Evolutionary conservation across 2,888 invertebrate species (phyloP).

Genomic region (Parnassius orleans): DNA sequence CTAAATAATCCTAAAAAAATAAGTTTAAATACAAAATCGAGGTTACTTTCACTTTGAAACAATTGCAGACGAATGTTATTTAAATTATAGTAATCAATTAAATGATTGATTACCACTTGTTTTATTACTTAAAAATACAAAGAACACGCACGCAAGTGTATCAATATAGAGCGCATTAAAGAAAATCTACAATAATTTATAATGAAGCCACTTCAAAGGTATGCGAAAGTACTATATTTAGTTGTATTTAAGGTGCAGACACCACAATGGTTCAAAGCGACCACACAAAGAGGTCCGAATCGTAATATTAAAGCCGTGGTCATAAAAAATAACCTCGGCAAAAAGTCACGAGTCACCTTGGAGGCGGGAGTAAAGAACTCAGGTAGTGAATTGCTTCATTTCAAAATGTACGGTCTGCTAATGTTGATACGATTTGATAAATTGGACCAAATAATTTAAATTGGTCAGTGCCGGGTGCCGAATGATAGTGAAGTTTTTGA

Average conservation of each 20-base stretch:
- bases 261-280: conserved; percentile 30
- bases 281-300: conserved; percentile 69
- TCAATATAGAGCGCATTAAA: no score
- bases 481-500: background rate
- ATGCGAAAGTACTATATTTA: conserved; percentile 1
- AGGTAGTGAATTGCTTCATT: conserved; percentile 79
- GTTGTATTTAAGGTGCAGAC: conserved; percentile 3
- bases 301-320: conserved; percentile 57
- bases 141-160: no score
- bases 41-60: no score
- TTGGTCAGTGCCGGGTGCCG: conserved; percentile 1
- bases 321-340: conserved; percentile 61
- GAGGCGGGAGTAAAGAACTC: conserved; percentile 68
- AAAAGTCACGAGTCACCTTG: conserved; percentile 75
- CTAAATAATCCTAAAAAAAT: no score
- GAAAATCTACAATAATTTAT: no score
- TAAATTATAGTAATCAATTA: no score
- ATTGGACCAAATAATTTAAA: conserved; percentile 43
- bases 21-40: no score
- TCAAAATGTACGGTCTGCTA: conserved; percentile 54
- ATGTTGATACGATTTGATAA: conserved; percentile 50
- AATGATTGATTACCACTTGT: no score
- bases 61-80: no score
- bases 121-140: no score
- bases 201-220: background rate